Evolutionary conservation across 2,113 vertebrate species (phyloP).

Genomic region (Marmota flaviventris): DNA sequence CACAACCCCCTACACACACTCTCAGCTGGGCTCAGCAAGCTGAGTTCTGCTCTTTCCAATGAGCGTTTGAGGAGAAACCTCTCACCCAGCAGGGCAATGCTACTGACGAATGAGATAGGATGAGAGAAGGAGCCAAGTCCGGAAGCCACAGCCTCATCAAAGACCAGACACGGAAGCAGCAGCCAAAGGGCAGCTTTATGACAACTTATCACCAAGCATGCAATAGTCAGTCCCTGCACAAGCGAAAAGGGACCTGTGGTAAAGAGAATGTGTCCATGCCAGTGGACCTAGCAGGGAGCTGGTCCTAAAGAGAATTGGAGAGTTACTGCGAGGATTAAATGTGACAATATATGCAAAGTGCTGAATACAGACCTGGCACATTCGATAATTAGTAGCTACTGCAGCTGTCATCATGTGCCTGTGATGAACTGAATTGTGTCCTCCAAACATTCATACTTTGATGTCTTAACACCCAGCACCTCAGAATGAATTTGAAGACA

Average conservation of each 20-base stretch:
- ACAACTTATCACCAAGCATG: neutral
- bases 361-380: neutral
- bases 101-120: neutral
- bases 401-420: neutral
- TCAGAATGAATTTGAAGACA: neutral
- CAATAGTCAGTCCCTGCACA: neutral
- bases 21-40: conserved; percentile 26
- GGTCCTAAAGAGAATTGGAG: neutral
- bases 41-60: conserved; percentile 28
- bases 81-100: neutral
- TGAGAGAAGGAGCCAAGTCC: neutral
- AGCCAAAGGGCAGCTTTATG: neutral
- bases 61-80: conserved; percentile 22
- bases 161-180: neutral
- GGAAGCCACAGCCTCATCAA: neutral
- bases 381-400: neutral
- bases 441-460: too few species aligned
- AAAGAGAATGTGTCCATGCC: neutral
- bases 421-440: neutral
- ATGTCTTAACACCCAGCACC: neutral
- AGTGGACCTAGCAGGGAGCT: neutral
- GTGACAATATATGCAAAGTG: neutral
- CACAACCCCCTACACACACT: neutral
- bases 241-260: neutral
- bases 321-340: neutral